phyloP scores from a whole-genome alignment of 1,140 invertebrate genomes.

The Drosophila gunungcola region DNA sequence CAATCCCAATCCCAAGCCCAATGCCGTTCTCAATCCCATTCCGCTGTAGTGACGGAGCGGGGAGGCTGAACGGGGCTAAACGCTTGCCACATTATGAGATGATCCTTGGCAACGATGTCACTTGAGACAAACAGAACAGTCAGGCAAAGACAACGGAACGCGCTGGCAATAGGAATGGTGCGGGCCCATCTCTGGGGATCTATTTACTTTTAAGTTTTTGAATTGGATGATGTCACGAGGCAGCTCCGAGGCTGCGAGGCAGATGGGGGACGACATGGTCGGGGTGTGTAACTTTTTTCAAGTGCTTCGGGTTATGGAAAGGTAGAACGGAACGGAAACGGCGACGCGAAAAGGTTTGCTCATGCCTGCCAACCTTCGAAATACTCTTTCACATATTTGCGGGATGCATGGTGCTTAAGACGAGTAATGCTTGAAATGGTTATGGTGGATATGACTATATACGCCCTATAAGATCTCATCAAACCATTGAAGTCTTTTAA shows the following conservation, averaged over 20 bases:
- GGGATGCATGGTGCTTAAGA: not conserved
- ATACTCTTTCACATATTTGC: conserved; percentile 4
- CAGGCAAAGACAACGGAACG: conserved; percentile 37
- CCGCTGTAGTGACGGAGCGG: conserved; percentile 5
- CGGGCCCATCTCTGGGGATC: conserved; percentile 72
- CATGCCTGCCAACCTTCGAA: conserved; percentile 6
- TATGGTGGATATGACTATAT: not conserved
- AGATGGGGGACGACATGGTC: conserved; percentile 2
- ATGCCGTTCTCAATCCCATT: conserved; percentile 6
- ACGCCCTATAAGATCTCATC: not conserved
- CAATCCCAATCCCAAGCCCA: not conserved
- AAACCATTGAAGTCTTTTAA: not conserved
- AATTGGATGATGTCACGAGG: conserved; percentile 79
- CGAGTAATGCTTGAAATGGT: too few species aligned
- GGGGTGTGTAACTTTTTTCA: conserved; percentile 58
- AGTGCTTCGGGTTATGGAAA: conserved; percentile 41
- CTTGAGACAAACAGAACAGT: conserved; percentile 72
- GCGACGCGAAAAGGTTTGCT: conserved; percentile 36
- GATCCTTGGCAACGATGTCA: conserved; percentile 79
- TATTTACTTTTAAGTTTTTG: conserved; percentile 82
- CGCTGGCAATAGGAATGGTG: conserved; percentile 31
- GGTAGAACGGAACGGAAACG: conserved; percentile 14
- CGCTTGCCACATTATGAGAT: conserved; percentile 79
- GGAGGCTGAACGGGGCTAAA: conserved; percentile 51
- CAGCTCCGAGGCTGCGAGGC: not conserved